Percentiles rank a stretch among this genome's conserved stretches.
Evolutionary conservation across 2,797 vertebrate genomes (phyloP).

Genomic region (Anisognathus igniventris): DNA sequence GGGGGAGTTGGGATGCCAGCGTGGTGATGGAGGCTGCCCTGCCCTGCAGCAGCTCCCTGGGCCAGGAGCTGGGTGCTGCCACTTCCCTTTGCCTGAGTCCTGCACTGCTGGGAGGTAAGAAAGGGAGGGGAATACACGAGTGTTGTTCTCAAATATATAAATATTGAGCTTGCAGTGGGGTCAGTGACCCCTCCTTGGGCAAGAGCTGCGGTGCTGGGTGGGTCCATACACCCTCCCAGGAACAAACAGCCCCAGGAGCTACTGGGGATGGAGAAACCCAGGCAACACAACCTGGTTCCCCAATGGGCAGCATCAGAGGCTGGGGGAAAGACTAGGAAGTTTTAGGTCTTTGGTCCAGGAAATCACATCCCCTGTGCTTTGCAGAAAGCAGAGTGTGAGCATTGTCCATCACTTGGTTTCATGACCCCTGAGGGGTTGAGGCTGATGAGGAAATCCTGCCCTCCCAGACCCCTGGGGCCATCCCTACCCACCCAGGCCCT

Average conservation of each 20-base stretch:
- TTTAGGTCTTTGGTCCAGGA: background rate
- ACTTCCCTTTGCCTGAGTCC: rapidly evolving
- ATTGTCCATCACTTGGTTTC: background rate
- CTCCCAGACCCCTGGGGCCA: background rate
- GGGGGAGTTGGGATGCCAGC: background rate
- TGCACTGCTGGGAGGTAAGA: background rate
- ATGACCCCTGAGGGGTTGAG: background rate
- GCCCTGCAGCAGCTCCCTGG: background rate
- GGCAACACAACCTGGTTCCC: background rate
- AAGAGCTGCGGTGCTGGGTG: rapidly evolving
- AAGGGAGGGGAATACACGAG: rapidly evolving
- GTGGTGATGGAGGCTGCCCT: background rate
- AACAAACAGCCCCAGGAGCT: background rate
- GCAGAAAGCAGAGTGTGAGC: background rate
- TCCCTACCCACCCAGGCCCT: background rate
- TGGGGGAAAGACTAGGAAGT: background rate
- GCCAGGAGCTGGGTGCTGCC: background rate
- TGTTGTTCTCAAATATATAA: background rate
- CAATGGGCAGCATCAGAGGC: background rate
- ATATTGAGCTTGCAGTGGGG: background rate
- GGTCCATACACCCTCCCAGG: background rate
- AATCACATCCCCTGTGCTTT: background rate
- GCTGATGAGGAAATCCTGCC: background rate
- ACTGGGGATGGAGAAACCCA: background rate
- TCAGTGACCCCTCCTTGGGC: background rate